Percentiles rank a stretch among this genome's conserved stretches.
These are phyloP conservation scores for Anagrus nilaparvatae DNA, from an alignment of 1,140 invertebrate genomes.

Conservation along the genomic window DNA sequence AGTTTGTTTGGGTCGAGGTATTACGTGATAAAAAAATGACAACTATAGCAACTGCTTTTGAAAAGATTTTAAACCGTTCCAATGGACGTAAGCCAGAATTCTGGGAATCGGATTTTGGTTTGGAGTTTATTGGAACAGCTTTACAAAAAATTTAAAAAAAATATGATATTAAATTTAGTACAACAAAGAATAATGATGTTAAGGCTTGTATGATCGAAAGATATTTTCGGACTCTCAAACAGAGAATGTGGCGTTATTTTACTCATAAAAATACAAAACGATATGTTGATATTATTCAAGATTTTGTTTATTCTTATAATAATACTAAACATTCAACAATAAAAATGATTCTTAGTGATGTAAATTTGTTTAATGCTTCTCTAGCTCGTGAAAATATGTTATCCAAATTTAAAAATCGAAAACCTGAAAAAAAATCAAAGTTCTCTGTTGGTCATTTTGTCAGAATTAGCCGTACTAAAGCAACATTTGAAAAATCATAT, in stretches of 20 bases:
- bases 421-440: too few relatives aligned
- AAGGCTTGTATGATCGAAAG: slow-evolving; percentile 19
- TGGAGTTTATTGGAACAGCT: slow-evolving; percentile 15
- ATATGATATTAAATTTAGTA: slow-evolving; percentile 13
- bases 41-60: not conserved
- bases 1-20: slow-evolving; percentile 26
- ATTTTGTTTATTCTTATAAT: slow-evolving; percentile 14
- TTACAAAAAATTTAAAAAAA: slow-evolving; percentile 16
- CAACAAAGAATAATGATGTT: slow-evolving; percentile 13
- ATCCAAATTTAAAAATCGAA: too few relatives aligned
- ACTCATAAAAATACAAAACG: slow-evolving; percentile 9
- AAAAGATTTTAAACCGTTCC: slow-evolving; percentile 1
- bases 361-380: too few relatives aligned
- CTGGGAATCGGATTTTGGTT: slow-evolving; percentile 16
- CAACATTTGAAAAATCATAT: too few relatives aligned
- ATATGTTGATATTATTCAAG: slow-evolving; percentile 18
- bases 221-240: slow-evolving; percentile 18
- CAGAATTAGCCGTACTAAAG: too few relatives aligned
- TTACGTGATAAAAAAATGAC: slow-evolving; percentile 24
- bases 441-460: too few relatives aligned
- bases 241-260: slow-evolving; percentile 20
- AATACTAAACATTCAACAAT: too few relatives aligned
- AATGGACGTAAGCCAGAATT: not conserved
- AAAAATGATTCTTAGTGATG: too few relatives aligned
- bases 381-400: too few relatives aligned